These are phyloP conservation scores for Apus apus DNA, from an alignment of 2,113 vertebrate species.

Conservation along the genomic window DNA sequence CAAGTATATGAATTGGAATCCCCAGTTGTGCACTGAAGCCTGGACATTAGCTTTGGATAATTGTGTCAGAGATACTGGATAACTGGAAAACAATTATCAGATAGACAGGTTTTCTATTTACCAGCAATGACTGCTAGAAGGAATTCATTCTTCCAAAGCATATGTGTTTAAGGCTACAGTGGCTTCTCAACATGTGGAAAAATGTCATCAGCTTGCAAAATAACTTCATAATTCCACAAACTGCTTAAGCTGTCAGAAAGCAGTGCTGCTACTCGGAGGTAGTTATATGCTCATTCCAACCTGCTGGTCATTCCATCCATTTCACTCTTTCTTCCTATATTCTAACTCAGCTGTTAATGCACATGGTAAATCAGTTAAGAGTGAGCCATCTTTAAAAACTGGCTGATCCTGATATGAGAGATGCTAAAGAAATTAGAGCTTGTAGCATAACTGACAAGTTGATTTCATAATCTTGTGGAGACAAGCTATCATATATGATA, in stretches of 20 bases:
- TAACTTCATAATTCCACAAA: background rate
- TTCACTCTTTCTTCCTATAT: background rate
- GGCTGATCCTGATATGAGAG: background rate
- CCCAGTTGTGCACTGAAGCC: conserved; percentile 48
- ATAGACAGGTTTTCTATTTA: background rate
- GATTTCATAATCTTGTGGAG: background rate
- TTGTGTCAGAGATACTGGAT: background rate
- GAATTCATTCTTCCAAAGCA: background rate
- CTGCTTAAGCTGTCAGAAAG: background rate
- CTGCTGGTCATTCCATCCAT: background rate
- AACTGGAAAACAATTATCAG: background rate
- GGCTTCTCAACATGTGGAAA: background rate
- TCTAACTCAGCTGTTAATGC: background rate
- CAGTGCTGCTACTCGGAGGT: background rate
- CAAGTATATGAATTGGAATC: conserved; percentile 46
- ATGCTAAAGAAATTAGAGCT: background rate
- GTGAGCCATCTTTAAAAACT: background rate
- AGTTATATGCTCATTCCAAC: background rate
- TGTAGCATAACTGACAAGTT: background rate
- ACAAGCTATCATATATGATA: background rate
- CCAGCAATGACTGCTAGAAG: background rate
- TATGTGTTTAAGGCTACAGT: background rate
- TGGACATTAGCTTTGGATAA: conserved; percentile 25
- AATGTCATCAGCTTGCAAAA: background rate
- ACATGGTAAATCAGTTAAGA: background rate